These are phyloP conservation scores for Drosophila borealis DNA, from an alignment of 2,888 invertebrate species.

Conservation along the genomic window DNA sequence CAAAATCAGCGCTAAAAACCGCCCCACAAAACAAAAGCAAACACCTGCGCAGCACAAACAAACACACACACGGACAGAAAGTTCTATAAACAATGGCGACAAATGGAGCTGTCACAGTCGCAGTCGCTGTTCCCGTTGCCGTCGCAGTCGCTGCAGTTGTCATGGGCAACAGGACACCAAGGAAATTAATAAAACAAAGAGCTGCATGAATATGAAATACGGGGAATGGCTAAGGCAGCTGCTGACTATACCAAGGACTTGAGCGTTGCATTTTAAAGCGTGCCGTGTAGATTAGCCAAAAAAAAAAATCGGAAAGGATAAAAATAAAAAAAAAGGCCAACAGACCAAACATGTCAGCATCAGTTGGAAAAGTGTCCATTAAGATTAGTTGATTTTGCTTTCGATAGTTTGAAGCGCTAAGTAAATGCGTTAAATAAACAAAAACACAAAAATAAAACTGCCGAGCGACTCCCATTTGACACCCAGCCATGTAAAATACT, in stretches of 20 bases:
- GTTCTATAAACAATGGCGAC: slow-evolving; percentile 67
- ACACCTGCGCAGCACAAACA: slow-evolving; percentile 60
- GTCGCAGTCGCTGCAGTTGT: slow-evolving; percentile 58
- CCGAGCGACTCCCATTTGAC: slow-evolving; percentile 32
- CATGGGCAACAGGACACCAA: slow-evolving; percentile 74
- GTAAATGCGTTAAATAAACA: slow-evolving; percentile 59
- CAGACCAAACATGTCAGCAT: slow-evolving; percentile 53
- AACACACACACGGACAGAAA: slow-evolving; percentile 44
- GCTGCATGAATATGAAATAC: slow-evolving; percentile 47
- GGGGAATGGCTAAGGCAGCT: slow-evolving; percentile 14
- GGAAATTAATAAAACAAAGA: slow-evolving; percentile 74
- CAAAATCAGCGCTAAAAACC: slow-evolving; percentile 75
- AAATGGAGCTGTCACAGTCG: slow-evolving; percentile 67
- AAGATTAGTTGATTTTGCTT: slow-evolving; percentile 79
- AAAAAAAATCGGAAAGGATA: slow-evolving; percentile 1
- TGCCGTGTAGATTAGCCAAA: slow-evolving; percentile 44
- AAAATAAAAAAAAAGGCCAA: slow-evolving; percentile 25
- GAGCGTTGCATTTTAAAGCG: slow-evolving; percentile 36
- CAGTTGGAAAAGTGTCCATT: slow-evolving; percentile 71
- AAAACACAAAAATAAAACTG: slow-evolving; percentile 16
- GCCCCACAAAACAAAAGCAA: slow-evolving; percentile 67
- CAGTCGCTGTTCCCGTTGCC: slow-evolving; percentile 26
- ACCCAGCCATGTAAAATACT: slow-evolving; percentile 49
- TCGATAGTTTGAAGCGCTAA: slow-evolving; percentile 74
- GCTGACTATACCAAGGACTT: slow-evolving; percentile 22